Base-by-base conservation (phyloP, 2,888 invertebrate genomes). In the Mactromeris polynyma region DNA sequence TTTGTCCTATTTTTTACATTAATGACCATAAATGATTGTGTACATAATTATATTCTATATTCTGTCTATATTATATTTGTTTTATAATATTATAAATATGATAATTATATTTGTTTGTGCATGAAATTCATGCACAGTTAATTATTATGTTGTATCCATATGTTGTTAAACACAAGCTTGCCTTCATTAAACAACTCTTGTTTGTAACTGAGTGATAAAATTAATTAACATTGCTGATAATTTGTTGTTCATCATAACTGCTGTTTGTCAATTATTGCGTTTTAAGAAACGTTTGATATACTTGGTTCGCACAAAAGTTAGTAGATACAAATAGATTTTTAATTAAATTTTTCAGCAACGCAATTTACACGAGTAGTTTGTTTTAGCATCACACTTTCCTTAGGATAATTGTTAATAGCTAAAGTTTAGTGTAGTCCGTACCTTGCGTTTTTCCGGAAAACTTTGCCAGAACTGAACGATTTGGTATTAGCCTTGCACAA, bases 141-240 rank as follows among this genome's bases (percentile, higher is more conserved):
- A 33, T 33, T 0, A 33, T 73, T 73, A 69, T 69, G 73, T 73
- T 73, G 73, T 73, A 73, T 33, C 14, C 36, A 73, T 7, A 36
- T 73, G 73, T 73, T 73, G 73, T 73, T 73, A 73, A 73, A 73
- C 73, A 73, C 73, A 73, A 73, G 73, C 73, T 73, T 73, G 73
- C 73, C 73, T 73, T 73, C 73, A 73, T 73, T 73, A 7, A 14
- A 19, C 11, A 7, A 64, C n/a, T 26, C 58, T 64, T 26, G 58
- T 58, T 2, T 11, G 17, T 46, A 46, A 46, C 11, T 64, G 58
- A 64, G 58, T 64, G n/a, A 64, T 64, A 64, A 64, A 2, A 64
- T 26, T n/a, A 58, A 58, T 64, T 26, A 64, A 9, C 19, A 2
- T 51, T 64, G 58, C 58, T 64, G 58, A 64, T 64, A 26, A 64